Base-by-base conservation (phyloP, 2,113 vertebrate species). In the Eclectus roratus region DNA sequence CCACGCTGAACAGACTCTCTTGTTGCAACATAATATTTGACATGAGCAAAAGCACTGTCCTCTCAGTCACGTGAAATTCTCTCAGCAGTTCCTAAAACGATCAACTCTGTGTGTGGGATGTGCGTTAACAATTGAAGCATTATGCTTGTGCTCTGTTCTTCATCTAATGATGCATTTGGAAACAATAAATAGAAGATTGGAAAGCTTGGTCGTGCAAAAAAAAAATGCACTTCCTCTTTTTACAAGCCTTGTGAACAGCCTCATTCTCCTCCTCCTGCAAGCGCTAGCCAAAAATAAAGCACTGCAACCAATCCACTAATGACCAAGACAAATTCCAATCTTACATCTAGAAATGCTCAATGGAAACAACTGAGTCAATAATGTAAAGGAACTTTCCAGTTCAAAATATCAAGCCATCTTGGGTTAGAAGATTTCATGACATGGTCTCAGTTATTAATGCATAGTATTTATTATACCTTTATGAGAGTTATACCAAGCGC, bases 401-500 rank as follows among this genome's bases (percentile, higher is more conserved):
- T 23, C 24, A 79, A 93, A 91, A 35, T 13, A 85, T 7, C 47
- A 43, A 43, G 21, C 17, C 53, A 65, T 43, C 25, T 37, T 16
- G 27, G 63, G 91, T 72, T 31, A 74, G 55, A 85, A 53, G 31
- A 68, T 29, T 78, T 13, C 35, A 83, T 0, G 2, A 56, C 39
- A 69, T 12, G 12, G 33, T 50, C 35, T 80, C 24, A 17, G 19
- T 61, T 68, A 55, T 31, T 80, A 52, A 70, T 1, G 4, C 19
- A 50, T 0, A 29, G 11, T 50, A 53, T 63, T 91, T 69, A 46
- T 41, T 35, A 39, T 97, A 99, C 99, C 99, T 99, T 99, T 91
- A 99, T 99, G 41, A 99, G 98, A 25, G 98, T 98, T 97, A 99
- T 99, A n/a, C 99, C 99, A 3, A 98, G 94, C 0, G 99, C 99